Evolutionary conservation across 2,113 vertebrate genomes (phyloP).

Genomic region (Apodemus sylvaticus): DNA sequence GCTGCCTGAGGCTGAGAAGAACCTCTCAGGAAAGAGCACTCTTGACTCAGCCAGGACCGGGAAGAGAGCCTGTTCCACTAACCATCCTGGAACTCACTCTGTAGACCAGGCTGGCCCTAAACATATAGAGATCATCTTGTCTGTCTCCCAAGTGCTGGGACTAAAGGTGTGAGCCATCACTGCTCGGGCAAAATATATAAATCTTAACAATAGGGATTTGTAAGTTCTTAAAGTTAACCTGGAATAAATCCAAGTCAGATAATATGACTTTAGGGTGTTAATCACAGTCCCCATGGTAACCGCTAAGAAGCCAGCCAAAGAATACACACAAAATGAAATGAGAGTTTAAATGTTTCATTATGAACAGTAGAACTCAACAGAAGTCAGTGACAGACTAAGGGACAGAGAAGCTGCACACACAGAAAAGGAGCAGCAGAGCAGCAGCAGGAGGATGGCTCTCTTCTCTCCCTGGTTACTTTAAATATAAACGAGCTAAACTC

Average conservation of each 20-base stretch:
- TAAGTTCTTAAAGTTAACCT: neutral
- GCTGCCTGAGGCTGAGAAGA: neutral
- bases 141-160: no score
- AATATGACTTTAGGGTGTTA: neutral
- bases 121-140: no score
- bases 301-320: neutral
- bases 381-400: neutral
- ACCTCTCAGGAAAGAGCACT: fast-evolving
- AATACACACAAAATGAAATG: neutral
- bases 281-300: neutral
- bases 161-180: no score
- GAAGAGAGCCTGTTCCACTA: fast-evolving
- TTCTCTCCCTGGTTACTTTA: neutral
- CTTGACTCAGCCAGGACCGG: neutral
- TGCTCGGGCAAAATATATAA: neutral
- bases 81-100: no score
- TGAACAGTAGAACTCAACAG: neutral
- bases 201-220: neutral
- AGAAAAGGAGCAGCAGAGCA: neutral
- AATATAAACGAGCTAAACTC: neutral
- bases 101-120: no score
- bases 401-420: neutral
- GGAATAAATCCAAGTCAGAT: neutral
- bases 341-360: neutral
- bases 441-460: neutral